Conservation (phyloP, 1,140 invertebrate species). For the Chrysoperla carnea region DNA sequence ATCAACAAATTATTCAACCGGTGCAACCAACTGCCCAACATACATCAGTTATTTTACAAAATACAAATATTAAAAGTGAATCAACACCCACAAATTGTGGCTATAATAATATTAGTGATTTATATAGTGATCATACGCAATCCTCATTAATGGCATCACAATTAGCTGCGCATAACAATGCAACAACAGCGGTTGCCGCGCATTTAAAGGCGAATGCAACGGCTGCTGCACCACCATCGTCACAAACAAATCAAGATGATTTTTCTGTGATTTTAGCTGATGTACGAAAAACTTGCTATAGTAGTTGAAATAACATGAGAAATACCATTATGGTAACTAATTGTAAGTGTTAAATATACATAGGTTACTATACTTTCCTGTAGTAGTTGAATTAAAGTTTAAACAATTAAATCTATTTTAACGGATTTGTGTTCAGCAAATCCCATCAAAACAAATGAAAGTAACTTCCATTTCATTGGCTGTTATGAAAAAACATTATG, state of each 20-base stretch:
- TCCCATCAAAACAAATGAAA: too few species aligned
- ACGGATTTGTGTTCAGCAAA: too few species aligned
- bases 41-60: constrained; percentile 23
- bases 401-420: too few species aligned
- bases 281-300: constrained; percentile 71
- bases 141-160: constrained; percentile 7
- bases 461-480: too few species aligned
- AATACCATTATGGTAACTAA: too few species aligned
- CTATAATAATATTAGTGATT: too few species aligned
- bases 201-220: constrained; percentile 10
- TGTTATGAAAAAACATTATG: too few species aligned
- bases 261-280: constrained; percentile 73
- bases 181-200: constrained; percentile 12
- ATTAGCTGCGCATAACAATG: constrained; percentile 10
- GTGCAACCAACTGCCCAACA: constrained; percentile 5
- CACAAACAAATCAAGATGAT: constrained; percentile 53
- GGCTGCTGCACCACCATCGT: constrained; percentile 13
- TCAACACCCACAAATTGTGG: constrained; percentile 4
- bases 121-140: constrained; percentile 4
- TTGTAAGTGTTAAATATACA: too few species aligned
- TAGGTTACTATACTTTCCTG: too few species aligned
- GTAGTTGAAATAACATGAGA: constrained; percentile 34
- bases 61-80: constrained; percentile 21
- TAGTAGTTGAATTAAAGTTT: too few species aligned
- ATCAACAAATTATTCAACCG: too few species aligned